phyloP scores from a whole-genome alignment of 1,140 invertebrate species.

The Littorina saxatilis region DNA sequence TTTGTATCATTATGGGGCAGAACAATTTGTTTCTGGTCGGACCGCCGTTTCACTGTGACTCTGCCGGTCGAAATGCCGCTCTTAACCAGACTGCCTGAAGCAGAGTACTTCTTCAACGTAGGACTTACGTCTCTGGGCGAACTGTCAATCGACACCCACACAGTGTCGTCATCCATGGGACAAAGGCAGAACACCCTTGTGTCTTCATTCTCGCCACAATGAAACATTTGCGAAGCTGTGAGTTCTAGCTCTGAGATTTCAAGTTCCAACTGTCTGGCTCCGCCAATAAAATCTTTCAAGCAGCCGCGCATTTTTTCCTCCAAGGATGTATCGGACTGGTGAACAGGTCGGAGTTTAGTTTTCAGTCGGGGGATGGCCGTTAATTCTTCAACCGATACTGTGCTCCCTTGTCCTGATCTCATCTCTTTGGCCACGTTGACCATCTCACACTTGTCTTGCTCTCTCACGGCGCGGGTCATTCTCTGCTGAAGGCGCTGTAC shows the following conservation, averaged over 20 bases:
- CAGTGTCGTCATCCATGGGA: neutral
- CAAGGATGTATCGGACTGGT: neutral
- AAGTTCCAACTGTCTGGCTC: no score
- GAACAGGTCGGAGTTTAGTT: neutral
- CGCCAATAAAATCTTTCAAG: slow-evolving; percentile 3
- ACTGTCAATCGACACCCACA: neutral
- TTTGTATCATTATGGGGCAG: neutral
- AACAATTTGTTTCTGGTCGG: neutral
- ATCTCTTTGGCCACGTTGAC: neutral
- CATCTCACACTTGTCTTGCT: neutral
- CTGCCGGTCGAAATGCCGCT: neutral
- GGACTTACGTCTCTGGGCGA: neutral
- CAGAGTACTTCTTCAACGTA: neutral
- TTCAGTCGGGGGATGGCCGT: neutral
- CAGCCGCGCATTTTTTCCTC: neutral
- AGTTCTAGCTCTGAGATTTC: neutral
- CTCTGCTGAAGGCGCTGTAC: neutral
- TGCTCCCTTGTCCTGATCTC: neutral
- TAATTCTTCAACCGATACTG: neutral
- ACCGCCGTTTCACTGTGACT: neutral
- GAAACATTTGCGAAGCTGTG: neutral
- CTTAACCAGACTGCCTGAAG: neutral
- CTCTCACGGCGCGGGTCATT: neutral
- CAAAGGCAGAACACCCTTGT: neutral
- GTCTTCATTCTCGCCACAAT: neutral